These are phyloP conservation scores for Caenorhabditis macrosperma DNA, from an alignment of 2,888 invertebrate genomes.

Conservation along the genomic window DNA sequence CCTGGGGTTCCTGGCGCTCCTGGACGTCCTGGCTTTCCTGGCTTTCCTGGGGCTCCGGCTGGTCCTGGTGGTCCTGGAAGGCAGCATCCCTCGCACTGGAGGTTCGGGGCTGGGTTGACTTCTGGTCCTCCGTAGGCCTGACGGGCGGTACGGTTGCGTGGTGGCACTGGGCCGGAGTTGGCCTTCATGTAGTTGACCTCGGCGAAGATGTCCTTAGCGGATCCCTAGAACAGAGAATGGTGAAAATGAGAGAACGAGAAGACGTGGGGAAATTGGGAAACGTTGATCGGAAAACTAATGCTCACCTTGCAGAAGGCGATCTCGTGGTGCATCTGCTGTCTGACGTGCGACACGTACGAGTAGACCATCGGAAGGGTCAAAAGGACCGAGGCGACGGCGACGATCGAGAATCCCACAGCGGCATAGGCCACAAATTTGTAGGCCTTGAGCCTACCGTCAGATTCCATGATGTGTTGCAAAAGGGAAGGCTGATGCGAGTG, in stretches of 20 bases:
- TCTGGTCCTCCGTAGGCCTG: constrained; percentile 78
- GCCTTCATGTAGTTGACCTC: constrained; percentile 80
- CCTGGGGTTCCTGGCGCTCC: constrained; percentile 72
- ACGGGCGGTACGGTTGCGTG: constrained; percentile 79
- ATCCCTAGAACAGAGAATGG: constrained; percentile 70
- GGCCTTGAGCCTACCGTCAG: constrained; percentile 79
- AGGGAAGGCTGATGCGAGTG: constrained; percentile 50
- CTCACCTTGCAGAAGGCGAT: constrained; percentile 79
- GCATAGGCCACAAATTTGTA: constrained; percentile 80
- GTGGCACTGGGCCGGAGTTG: constrained; percentile 66
- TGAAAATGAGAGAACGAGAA: constrained; percentile 6
- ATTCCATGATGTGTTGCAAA: constrained; percentile 70
- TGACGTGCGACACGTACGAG: constrained; percentile 79
- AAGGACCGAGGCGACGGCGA: constrained; percentile 80
- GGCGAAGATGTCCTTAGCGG: constrained; percentile 80
- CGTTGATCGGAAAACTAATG: background rate
- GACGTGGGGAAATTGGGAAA: constrained; percentile 2
- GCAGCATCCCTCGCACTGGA: constrained; percentile 74
- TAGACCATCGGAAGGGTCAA: constrained; percentile 80
- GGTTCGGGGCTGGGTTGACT: constrained; percentile 72
- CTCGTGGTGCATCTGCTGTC: constrained; percentile 80
- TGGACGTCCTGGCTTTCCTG: constrained; percentile 74
- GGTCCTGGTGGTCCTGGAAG: constrained; percentile 78
- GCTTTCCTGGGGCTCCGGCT: constrained; percentile 76
- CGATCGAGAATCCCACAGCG: constrained; percentile 79